Base-by-base conservation (phyloP, 2,113 vertebrate species). In the Scomber scombrus region DNA sequence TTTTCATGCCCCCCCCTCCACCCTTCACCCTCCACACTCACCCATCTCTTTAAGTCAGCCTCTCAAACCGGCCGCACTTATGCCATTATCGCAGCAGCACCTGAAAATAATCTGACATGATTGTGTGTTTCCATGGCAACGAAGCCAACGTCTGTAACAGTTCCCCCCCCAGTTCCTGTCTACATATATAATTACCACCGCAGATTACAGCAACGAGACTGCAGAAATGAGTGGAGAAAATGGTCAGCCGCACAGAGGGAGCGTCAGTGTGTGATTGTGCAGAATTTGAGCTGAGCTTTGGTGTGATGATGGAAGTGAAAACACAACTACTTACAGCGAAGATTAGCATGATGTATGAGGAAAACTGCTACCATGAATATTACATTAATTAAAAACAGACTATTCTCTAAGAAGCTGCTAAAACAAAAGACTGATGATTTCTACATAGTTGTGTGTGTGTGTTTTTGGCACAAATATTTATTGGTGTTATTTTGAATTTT, bases 91-190 rank as follows among this genome's bases (percentile, higher is more conserved):
- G n/a, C 88, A 89, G 88, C 87, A 56, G 82, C 68, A 89, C 86
- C 89, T 89, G 91, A 88, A 93, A 91, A 92, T 90, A 89, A 91
- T 88, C 84, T 89, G 85, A 89, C 86, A 80, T 73, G 84, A 90
- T 90, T 87, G 89, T 85, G 86, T 68, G 91, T 93, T 91, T 87
- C 93, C 91, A 92, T 90, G 88, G 91, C 82, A 88, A 94, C 91
- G 69, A 26, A 34, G 78, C 78, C 87, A 85, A 86, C n/a, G 88
- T 88, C 84, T 85, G 65, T 80, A 76, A 89, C 82, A 66, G 75
- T 81, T 84, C 55, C 77, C 77, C 84, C 77, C 77, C 84, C 68
- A 43, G 72, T 91, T 91, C 86, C 89, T 85, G 87, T 90, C 90
- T 82, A 90, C 90, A 89, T 89, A 40, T 86, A 89, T 92, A 90